Conservation (phyloP, 2,888 invertebrate genomes). For the Loripinus fragilis region DNA sequence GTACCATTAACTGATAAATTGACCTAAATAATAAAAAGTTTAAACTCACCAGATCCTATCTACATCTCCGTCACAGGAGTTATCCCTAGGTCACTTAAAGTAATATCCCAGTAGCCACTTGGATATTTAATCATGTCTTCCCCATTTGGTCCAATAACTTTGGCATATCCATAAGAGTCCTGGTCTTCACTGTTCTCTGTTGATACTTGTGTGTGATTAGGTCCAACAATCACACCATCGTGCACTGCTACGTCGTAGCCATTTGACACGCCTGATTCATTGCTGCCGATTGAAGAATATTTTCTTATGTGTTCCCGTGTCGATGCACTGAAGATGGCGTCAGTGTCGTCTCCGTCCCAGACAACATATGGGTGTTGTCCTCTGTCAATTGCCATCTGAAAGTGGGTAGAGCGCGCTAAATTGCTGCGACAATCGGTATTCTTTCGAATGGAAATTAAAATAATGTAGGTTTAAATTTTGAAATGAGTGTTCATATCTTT, state of each 20-base stretch:
- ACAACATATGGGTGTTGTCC: not conserved
- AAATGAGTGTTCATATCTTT: too few species aligned
- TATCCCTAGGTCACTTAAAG: constrained; percentile 30
- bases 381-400: constrained; percentile 17
- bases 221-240: not conserved
- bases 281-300: not conserved
- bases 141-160: constrained; percentile 14
- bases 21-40: not conserved
- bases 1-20: too few species aligned
- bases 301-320: not conserved
- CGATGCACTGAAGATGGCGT: not conserved
- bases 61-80: constrained; percentile 3
- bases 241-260: not conserved
- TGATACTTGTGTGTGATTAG: not conserved
- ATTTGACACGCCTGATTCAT: not conserved
- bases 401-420: constrained; percentile 22
- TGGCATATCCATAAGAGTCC: not conserved
- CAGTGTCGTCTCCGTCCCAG: constrained; percentile 18
- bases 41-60: not conserved
- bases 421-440: not conserved
- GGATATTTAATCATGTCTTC: constrained; percentile 34
- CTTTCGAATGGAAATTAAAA: not conserved
- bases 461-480: too few species aligned
- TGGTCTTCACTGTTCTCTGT: too few species aligned
- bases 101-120: constrained; percentile 47